Base-by-base conservation (phyloP, 2,888 invertebrate species). In the Nematopogon swammerdamellus region DNA sequence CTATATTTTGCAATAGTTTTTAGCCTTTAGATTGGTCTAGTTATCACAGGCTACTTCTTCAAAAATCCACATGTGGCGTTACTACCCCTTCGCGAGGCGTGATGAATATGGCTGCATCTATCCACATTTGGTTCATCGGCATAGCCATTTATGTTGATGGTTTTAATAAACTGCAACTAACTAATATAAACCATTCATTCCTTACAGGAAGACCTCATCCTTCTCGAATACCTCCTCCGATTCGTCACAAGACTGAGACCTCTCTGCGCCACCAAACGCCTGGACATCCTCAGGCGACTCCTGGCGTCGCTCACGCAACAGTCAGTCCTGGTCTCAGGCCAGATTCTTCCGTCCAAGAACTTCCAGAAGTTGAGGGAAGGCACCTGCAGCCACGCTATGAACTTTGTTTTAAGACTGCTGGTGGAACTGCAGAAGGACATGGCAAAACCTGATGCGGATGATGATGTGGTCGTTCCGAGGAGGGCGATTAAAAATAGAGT, bases 141-240 rank as follows among this genome's bases (percentile, higher is more conserved):
- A n/a, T n/a, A n/a, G n/a, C n/a, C n/a, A n/a, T n/a, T n/a, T n/a
- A n/a, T n/a, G n/a, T n/a, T n/a, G n/a, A 25, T 25, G 25, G 25
- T 25, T 25, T 25, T 25, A 25, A 25, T 25, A 25, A n/a, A n/a
- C n/a, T n/a, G n/a, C n/a, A n/a, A n/a, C n/a, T n/a, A 30, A 10
- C 6, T 10, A 29, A n/a, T n/a, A n/a, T 43, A 16, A 18, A n/a
- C 45, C n/a, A 19, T 14, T 17, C 6, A 43, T 42, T 46, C 47
- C 56, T 76, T 74, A 46, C 69, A 88, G 87, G 86, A 83, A 58
- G 82, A 84, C 54, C 80, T 84, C 51, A 86, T 84, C 60, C 79
- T 89, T 1, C 61, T 89, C n/a, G 90, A 90, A 63, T 91, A 91
- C 63, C 62, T 90, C 6, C 67, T 89, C 10, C 82, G 87, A 53